phyloP scores from a whole-genome alignment of 2,797 vertebrate genomes.

The Monodelphis domestica region DNA sequence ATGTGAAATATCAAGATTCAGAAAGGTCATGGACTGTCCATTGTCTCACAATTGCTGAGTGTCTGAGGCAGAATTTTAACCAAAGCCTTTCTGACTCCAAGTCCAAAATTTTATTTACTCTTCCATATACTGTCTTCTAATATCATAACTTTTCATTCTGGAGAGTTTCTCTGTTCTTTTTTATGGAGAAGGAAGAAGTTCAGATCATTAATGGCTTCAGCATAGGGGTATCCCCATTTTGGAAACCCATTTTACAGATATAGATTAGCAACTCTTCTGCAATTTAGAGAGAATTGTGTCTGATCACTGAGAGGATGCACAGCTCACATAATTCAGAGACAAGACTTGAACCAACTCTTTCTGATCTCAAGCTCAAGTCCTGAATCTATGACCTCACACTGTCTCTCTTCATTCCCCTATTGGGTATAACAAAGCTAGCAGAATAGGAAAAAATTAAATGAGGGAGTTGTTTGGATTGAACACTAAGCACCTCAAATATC shows the following conservation, averaged over 20 bases:
- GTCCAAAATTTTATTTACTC: not conserved
- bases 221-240: not conserved
- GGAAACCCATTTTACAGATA: not conserved
- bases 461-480: not conserved
- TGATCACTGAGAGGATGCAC: not conserved
- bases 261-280: not conserved
- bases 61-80: not conserved
- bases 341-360: not conserved
- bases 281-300: not conserved
- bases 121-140: not conserved
- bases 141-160: not conserved
- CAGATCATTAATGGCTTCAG: not conserved
- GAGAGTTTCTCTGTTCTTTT: not conserved
- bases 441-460: constrained; percentile 46
- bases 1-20: not conserved
- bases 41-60: not conserved
- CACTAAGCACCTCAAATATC: not conserved
- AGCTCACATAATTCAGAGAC: not conserved
- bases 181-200: not conserved
- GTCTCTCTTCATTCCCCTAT: not conserved
- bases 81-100: not conserved
- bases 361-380: not conserved
- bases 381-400: not conserved
- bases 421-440: constrained; percentile 26
- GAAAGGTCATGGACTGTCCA: not conserved